Evolutionary conservation across 2,888 invertebrate genomes (phyloP), one percentile per base, ranked within the genome.

Genomic region (Tetragonula carbonaria): DNA sequence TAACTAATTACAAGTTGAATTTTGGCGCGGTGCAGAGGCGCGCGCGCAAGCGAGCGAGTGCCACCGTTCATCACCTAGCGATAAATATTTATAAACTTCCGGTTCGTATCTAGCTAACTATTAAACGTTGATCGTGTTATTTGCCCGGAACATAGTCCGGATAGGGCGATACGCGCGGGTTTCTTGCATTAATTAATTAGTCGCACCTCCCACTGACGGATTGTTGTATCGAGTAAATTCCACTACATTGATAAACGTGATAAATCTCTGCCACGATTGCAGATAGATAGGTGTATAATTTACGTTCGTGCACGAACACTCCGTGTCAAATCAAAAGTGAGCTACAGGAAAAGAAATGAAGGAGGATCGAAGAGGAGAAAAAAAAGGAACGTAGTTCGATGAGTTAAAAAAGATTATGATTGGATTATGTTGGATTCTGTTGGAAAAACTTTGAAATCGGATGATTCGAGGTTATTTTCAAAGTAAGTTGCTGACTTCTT

Each of bases 141-240:
- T 75, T 75, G 75, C 16, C 14, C 13, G 63, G 28, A 23, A 45
- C 45, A 57, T 59, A 51, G 18, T 28, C 50, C 16, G 11, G 14
- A 13, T 33, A 59, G 71, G 18, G 57, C 75, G 51, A 50, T 63
- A 55, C 72, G n/a, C 53, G 38, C 45, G 38, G 33, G 62, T 80
- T 85, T 84, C 80, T 80, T 84, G 78, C 74, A 72, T 71, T 72
- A 83, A 85, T 85, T 85, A 85, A 84, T 84, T 84, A 80, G 74
- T 74, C 71, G 33, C 33, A 45, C 45, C 45, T 45, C 51, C 6
- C 66, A 45, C 77, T 75, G 84, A 84, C 80, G 74, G 80, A 85
- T 80, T 51, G 75, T 71, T 72, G 84, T 72, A 67, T 57, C 72
- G 67, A 74, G 80, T 78, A 74, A 77, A 80, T 80, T 85, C 75